Conservation (phyloP, 2,888 invertebrate genomes). For the Oegoconia quadripuncta region DNA sequence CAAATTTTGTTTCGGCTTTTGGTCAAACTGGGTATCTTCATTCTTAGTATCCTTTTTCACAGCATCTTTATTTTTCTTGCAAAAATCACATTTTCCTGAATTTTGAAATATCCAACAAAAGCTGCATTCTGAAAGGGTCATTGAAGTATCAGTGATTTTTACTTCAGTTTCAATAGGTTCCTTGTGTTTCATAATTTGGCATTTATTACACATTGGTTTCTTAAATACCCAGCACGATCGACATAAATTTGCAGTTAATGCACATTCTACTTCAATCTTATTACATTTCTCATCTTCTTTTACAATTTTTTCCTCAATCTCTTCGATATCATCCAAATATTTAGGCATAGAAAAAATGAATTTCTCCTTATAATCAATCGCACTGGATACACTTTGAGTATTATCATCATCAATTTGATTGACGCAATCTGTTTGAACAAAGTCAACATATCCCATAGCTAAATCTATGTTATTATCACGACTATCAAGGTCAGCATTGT, state of each 20-base stretch:
- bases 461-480: too few species aligned
- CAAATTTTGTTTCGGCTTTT: background rate
- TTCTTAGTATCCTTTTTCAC: background rate
- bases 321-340: background rate
- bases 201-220: constrained; percentile 25
- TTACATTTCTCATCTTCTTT: background rate
- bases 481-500: too few species aligned
- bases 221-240: constrained; percentile 34
- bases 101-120: constrained; percentile 44
- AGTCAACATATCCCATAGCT: too few species aligned
- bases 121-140: constrained; percentile 34
- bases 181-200: constrained; percentile 11
- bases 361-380: background rate
- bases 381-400: too few species aligned
- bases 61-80: constrained; percentile 26
- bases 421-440: too few species aligned
- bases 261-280: too few species aligned
- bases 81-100: constrained; percentile 35
- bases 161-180: background rate
- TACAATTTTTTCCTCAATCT: background rate
- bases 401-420: too few species aligned
- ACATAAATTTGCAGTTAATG: constrained; percentile 16
- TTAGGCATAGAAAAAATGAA: background rate
- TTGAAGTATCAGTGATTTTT: background rate
- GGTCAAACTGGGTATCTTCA: background rate